phyloP scores from a whole-genome alignment of 2,113 vertebrate species.

The Pholis gunnellus region DNA sequence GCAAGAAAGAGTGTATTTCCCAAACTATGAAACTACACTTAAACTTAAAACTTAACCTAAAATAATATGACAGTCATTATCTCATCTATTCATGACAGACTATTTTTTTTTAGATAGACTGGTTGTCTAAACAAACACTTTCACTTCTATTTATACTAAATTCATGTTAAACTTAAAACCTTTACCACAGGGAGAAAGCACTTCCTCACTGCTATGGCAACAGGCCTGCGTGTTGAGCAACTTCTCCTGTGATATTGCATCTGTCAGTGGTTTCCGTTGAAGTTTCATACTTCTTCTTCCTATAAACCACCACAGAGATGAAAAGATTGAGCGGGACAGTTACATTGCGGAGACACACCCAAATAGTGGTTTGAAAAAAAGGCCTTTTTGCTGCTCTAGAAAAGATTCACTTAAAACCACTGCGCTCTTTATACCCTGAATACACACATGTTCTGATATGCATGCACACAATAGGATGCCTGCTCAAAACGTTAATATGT shows the following conservation, averaged over 20 bases:
- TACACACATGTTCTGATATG: background rate
- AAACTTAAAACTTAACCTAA: background rate
- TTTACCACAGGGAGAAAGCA: background rate
- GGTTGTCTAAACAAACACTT: slow-evolving; percentile 7
- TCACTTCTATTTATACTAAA: background rate
- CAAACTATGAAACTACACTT: background rate
- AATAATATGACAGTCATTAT: background rate
- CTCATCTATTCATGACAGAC: background rate
- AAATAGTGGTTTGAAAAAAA: slow-evolving; percentile 16
- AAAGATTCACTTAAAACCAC: slow-evolving; percentile 5
- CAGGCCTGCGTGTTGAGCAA: background rate
- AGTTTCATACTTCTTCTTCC: background rate
- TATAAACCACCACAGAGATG: slow-evolving; percentile 16
- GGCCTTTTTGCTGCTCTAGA: background rate
- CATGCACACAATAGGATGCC: background rate
- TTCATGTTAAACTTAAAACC: background rate
- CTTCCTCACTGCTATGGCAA: slow-evolving; percentile 30
- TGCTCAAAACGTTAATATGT: background rate
- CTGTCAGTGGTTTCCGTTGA: slow-evolving; percentile 48
- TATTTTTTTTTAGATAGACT: background rate
- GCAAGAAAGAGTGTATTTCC: background rate
- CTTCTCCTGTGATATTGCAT: background rate
- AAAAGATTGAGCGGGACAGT: background rate
- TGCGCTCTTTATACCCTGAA: background rate
- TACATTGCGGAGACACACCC: background rate